phyloP scores from a whole-genome alignment of 30 jellyfish, hydroid and myxozoan species.

The Clytia hemisphaerica region DNA sequence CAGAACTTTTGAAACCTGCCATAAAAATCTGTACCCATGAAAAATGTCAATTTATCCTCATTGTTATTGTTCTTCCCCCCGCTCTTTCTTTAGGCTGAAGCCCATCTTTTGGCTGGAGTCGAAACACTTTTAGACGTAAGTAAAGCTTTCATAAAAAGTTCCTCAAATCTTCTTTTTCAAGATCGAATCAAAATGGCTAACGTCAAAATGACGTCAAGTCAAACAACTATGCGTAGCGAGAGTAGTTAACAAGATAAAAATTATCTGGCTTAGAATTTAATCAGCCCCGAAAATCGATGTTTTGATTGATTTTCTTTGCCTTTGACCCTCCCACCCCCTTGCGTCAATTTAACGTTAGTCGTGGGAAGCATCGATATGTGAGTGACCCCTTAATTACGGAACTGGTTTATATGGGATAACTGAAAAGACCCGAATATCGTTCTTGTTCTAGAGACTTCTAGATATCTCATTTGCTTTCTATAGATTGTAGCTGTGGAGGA shows the following conservation, averaged over 20 bases:
- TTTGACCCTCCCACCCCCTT: not conserved
- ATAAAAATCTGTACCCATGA: too few species aligned
- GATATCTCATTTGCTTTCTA: not conserved
- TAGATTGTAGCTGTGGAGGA: constrained; percentile 60
- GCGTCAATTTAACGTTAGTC: not conserved
- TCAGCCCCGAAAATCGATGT: too few species aligned
- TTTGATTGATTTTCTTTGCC: not conserved
- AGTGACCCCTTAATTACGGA: not conserved
- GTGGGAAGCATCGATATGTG: not conserved
- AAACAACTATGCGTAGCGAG: too few species aligned
- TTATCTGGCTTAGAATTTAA: not conserved
- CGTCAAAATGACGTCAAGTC: too few species aligned
- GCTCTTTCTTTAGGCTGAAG: constrained; percentile 48
- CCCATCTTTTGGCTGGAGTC: constrained; percentile 65
- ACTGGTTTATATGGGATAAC: not conserved
- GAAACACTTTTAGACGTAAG: constrained; percentile 66
- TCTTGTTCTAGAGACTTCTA: not conserved
- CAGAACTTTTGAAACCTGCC: too few species aligned
- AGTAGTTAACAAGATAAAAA: too few species aligned
- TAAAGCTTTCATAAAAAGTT: not conserved
- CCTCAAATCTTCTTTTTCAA: too few species aligned
- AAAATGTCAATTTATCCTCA: not conserved
- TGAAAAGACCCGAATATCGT: not conserved
- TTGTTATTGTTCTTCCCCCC: not conserved
- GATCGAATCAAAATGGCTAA: too few species aligned